Evolutionary conservation across 2,888 invertebrate species (phyloP).

Genomic region (Pollenia angustigena): DNA sequence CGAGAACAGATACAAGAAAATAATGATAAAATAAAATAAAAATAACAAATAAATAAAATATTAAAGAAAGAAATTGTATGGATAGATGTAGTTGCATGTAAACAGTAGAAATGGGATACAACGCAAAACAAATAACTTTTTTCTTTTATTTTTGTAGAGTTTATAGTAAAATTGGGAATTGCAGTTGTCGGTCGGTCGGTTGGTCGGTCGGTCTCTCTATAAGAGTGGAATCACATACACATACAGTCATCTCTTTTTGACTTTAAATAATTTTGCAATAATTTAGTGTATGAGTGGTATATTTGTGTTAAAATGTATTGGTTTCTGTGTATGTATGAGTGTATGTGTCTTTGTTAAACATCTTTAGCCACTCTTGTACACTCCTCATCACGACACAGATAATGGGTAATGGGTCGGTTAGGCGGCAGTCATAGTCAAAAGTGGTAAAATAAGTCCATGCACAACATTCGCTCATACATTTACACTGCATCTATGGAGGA

Average conservation of each 20-base stretch:
- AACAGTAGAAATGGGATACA: slow-evolving; percentile 2
- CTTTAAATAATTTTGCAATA: slow-evolving; percentile 72
- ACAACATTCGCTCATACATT: slow-evolving; percentile 21
- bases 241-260: slow-evolving; percentile 73
- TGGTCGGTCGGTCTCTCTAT: slow-evolving; percentile 4
- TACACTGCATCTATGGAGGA: slow-evolving; percentile 11
- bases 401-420: slow-evolving; percentile 34
- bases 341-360: slow-evolving; percentile 45
- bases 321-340: not conserved
- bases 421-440: slow-evolving; percentile 38
- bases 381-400: slow-evolving; percentile 21
- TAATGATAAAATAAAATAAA: slow-evolving; percentile 36
- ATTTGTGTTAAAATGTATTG: no score
- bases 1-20: slow-evolving; percentile 24
- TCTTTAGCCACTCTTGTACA: slow-evolving; percentile 43
- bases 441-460: slow-evolving; percentile 56
- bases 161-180: slow-evolving; percentile 65
- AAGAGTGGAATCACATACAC: slow-evolving; percentile 7
- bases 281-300: slow-evolving; percentile 50
- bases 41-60: slow-evolving; percentile 26
- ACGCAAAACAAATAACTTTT: slow-evolving; percentile 53
- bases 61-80: slow-evolving; percentile 41
- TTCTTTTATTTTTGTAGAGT: slow-evolving; percentile 37
- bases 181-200: slow-evolving; percentile 29
- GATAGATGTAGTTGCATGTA: slow-evolving; percentile 11